Base-by-base conservation (phyloP, 2,888 invertebrate genomes). In the Orgyia antiqua region DNA sequence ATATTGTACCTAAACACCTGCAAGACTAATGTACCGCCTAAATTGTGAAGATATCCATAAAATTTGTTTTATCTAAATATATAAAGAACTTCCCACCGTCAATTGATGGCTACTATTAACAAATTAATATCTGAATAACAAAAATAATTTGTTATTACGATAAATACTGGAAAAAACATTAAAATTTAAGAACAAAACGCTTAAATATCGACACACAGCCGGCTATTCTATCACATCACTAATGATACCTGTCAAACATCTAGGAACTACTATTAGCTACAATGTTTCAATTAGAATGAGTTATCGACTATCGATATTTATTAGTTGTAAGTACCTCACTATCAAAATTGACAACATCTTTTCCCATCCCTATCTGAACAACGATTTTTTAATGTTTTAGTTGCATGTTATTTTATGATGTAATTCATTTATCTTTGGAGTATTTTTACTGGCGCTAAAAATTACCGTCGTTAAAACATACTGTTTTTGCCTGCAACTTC, bases 201-300 rank as follows among this genome's bases (percentile, higher is more conserved):
- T n/a, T n/a, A n/a, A n/a, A n/a, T n/a, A n/a, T n/a, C n/a, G n/a
- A n/a, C n/a, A n/a, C n/a, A n/a, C n/a, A n/a, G n/a, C n/a, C n/a
- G n/a, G n/a, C n/a, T n/a, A n/a, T n/a, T 63, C 62, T 59, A 67
- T 70, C 66, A 39, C 47, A 57, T 62, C 58, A 59, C 70, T 80
- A 78, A 79, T 73, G 75, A 73, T 63, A 46, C 56, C 80, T 77
- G 82, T 80, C 82, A 75, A 74, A 71, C 51, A 65, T 72, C 65
- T 63, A 69, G 71, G 73, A 71, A 76, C 71, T 66, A 70, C 70
- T 72, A 73, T 76, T 71, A 72, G 62, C 52, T 42, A 40, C 66
- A 78, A 79, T 75, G 73, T 75, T 78, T 82, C 77, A 79, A 82
- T 82, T 80, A 77, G 72, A 75, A 73, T 77, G 72, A 77, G 60